phyloP scores from a whole-genome alignment of 2,888 invertebrate species.

The Patella pellucida region DNA sequence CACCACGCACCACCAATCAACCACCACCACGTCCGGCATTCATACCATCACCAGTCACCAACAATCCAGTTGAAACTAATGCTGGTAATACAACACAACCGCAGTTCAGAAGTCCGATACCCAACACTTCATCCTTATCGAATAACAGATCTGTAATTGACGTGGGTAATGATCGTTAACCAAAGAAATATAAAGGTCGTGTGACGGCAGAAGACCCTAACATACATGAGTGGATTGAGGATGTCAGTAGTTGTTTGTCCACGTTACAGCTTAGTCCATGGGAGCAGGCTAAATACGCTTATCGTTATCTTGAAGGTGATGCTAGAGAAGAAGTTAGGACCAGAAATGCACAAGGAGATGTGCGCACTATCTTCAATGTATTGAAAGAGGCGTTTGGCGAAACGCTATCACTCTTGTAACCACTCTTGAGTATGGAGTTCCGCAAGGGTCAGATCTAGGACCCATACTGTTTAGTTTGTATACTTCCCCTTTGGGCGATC shows the following conservation, averaged over 20 bases:
- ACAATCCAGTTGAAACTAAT: neutral
- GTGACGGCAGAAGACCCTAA: neutral
- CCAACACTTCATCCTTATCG: neutral
- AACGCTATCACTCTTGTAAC: no score
- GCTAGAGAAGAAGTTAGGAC: neutral
- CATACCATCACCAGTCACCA: neutral
- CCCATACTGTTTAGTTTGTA: no score
- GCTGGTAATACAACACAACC: neutral
- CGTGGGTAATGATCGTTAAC: neutral
- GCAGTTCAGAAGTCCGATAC: neutral
- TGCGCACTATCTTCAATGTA: neutral
- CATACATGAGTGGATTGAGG: neutral
- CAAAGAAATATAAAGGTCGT: neutral
- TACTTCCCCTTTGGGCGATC: no score
- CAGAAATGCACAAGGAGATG: neutral
- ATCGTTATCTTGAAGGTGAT: neutral
- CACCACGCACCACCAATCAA: neutral
- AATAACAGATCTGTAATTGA: neutral
- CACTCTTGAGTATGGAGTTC: no score
- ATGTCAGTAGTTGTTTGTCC: neutral
- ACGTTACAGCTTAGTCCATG: neutral
- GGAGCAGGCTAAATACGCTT: neutral
- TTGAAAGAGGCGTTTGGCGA: neutral
- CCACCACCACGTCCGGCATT: neutral
- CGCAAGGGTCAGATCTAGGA: no score